These are phyloP conservation scores for Hydraecia micacea DNA, from an alignment of 2,888 invertebrate genomes.

Conservation along the genomic window DNA sequence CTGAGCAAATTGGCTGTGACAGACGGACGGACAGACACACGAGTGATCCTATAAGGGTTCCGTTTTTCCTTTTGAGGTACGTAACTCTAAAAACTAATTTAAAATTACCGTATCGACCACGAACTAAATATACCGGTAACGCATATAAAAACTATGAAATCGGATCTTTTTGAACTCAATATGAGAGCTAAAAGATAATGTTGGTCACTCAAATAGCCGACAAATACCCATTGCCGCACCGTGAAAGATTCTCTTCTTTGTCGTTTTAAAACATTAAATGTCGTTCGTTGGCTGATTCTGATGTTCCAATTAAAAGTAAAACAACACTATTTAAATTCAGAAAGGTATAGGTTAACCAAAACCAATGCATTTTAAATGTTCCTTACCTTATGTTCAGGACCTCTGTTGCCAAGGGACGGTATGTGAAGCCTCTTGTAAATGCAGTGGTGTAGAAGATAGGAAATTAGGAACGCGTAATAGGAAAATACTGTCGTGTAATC, in stretches of 20 bases:
- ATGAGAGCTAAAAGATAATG: slow-evolving; percentile 3
- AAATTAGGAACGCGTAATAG: slow-evolving; percentile 9
- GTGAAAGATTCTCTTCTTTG: slow-evolving; percentile 3
- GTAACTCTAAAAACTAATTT: no score
- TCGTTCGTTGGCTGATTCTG: not conserved
- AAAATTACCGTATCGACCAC: not conserved
- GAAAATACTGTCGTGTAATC: not conserved
- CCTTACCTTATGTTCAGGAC: not conserved
- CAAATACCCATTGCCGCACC: slow-evolving; percentile 5
- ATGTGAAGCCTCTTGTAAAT: not conserved
- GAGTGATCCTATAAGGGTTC: no score
- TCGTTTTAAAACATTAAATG: slow-evolving; percentile 12
- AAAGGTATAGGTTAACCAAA: not conserved
- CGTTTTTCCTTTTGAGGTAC: no score
- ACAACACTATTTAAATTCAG: not conserved
- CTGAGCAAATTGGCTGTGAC: no score
- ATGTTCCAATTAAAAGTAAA: not conserved
- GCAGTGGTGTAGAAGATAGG: not conserved
- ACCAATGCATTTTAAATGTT: not conserved
- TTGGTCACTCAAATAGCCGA: not conserved
- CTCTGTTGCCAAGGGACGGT: not conserved
- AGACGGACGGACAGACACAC: no score
- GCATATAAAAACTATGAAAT: not conserved
- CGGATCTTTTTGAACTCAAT: slow-evolving; percentile 16
- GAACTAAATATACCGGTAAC: not conserved